phyloP scores from a whole-genome alignment of 2,888 invertebrate species.

The Sesia bembeciformis region DNA sequence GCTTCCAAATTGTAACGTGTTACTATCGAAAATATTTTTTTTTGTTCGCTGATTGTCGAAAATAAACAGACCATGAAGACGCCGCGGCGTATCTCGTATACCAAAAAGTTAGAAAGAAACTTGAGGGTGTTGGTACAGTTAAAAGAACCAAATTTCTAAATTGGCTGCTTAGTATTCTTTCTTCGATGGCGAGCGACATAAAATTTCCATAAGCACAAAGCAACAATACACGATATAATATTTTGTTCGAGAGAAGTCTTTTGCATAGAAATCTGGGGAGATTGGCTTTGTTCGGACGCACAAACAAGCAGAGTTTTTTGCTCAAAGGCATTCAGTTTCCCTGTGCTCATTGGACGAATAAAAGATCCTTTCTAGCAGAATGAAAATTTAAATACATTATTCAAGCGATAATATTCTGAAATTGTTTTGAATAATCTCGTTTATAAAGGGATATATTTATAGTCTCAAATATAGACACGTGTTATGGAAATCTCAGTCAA shows the following conservation, averaged over 20 bases:
- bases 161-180: constrained; percentile 31
- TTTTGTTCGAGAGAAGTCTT: constrained; percentile 45
- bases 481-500: too few species aligned
- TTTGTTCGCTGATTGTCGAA: too few species aligned
- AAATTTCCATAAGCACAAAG: constrained; percentile 54
- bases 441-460: too few species aligned
- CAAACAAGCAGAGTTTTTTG: constrained; percentile 45
- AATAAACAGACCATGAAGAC: too few species aligned
- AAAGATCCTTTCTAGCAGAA: neutral
- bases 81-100: neutral
- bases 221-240: constrained; percentile 43
- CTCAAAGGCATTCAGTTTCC: constrained; percentile 43
- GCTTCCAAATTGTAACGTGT: too few species aligned
- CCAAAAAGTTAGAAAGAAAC: constrained; percentile 11
- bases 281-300: constrained; percentile 56
- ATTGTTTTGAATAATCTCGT: too few species aligned
- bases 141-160: constrained; percentile 25
- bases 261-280: constrained; percentile 52
- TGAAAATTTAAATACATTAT: neutral
- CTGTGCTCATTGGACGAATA: constrained; percentile 23
- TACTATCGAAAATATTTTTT: too few species aligned
- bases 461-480: too few species aligned
- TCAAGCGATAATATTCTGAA: neutral
- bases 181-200: constrained; percentile 24
- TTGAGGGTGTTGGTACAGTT: constrained; percentile 1